phyloP scores from a whole-genome alignment of 2,888 invertebrate genomes.

The Zaprionus bogoriensis region DNA sequence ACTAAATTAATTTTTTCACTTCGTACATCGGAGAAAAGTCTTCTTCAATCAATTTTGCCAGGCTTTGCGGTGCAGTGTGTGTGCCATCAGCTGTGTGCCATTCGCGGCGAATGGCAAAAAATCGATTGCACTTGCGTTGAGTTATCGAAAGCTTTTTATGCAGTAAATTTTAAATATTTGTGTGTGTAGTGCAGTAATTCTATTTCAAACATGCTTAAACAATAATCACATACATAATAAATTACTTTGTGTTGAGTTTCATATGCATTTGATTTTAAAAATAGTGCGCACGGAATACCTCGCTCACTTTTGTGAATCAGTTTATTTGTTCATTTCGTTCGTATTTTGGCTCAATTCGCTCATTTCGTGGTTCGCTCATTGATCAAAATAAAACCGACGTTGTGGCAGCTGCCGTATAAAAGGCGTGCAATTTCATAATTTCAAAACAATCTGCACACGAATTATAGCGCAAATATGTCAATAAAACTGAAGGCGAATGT shows the following conservation, averaged over 20 bases:
- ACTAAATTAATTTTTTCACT: constrained; percentile 54
- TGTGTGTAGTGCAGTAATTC: no score
- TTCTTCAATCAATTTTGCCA: constrained; percentile 36
- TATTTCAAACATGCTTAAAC: no score
- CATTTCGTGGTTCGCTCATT: background rate
- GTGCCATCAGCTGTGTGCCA: background rate
- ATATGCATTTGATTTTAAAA: background rate
- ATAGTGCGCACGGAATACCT: constrained; percentile 3
- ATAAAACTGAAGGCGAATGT: constrained; percentile 81
- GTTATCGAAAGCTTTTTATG: background rate
- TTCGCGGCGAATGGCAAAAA: constrained; percentile 7
- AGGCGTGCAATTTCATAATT: constrained; percentile 58
- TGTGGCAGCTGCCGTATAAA: constrained; percentile 44
- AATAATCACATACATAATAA: no score
- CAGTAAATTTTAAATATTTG: background rate
- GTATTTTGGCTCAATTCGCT: background rate
- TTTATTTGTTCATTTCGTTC: constrained; percentile 12
- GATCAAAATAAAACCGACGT: constrained; percentile 46
- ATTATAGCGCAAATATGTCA: constrained; percentile 63
- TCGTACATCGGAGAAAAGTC: constrained; percentile 36
- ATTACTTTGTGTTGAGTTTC: background rate
- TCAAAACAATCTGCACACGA: constrained; percentile 33
- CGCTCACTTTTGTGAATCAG: background rate
- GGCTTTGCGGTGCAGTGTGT: constrained; percentile 18
- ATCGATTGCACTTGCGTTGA: no score